Conservation (phyloP, 2,113 vertebrate species). For the Percopsis transmontana region DNA sequence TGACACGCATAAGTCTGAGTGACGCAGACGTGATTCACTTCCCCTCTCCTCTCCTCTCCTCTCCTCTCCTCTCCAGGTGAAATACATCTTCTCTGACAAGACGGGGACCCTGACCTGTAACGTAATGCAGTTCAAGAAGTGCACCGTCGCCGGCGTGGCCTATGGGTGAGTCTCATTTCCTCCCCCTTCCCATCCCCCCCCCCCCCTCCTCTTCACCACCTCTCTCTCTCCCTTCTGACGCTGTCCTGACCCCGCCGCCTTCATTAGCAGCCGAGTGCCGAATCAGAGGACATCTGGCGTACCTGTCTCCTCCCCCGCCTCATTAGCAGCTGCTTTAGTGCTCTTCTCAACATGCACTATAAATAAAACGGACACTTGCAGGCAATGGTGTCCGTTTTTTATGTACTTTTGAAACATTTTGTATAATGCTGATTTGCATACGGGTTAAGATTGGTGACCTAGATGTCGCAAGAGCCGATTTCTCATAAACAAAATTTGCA, state of each 20-base stretch:
- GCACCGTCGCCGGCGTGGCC: slow-evolving; percentile 92
- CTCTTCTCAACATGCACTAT: slow-evolving; percentile 61
- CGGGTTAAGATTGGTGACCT: too few species aligned
- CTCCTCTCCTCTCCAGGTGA: slow-evolving; percentile 81
- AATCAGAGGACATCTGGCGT: slow-evolving; percentile 60
- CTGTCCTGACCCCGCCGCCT: slow-evolving; percentile 31
- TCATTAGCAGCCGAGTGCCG: slow-evolving; percentile 62
- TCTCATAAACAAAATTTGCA: neutral
- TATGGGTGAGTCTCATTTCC: slow-evolving; percentile 86
- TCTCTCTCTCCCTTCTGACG: neutral
- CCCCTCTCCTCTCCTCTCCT: neutral
- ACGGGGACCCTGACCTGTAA: slow-evolving; percentile 99
- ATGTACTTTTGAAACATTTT: neutral
- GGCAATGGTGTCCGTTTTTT: neutral
- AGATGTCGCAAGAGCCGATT: neutral
- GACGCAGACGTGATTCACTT: neutral
- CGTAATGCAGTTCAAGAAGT: slow-evolving; percentile 99
- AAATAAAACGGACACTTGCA: slow-evolving; percentile 58
- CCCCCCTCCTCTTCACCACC: neutral
- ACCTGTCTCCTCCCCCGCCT: slow-evolving; percentile 59
- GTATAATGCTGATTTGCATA: too few species aligned
- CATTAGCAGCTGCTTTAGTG: slow-evolving; percentile 69
- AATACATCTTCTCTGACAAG: slow-evolving; percentile 99
- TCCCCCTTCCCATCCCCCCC: neutral
- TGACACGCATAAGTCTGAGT: neutral